phyloP scores from a whole-genome alignment of 2,888 invertebrate species.

The Bellardia pandia region DNA sequence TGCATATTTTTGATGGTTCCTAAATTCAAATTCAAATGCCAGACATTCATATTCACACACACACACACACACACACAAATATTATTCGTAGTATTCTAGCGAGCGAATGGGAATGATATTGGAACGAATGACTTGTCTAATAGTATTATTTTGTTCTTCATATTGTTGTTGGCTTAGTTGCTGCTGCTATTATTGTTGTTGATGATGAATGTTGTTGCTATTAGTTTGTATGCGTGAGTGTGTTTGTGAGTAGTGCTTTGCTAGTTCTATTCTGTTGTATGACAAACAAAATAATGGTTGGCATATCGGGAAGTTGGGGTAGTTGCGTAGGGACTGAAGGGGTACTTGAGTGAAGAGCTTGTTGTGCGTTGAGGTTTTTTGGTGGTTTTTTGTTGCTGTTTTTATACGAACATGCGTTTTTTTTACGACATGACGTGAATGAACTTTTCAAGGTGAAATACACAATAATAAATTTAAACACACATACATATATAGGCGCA shows the following conservation, averaged over 20 bases:
- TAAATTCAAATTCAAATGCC: constrained; percentile 39
- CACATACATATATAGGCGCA: constrained; percentile 1
- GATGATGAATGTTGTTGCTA: constrained; percentile 37
- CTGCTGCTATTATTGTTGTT: constrained; percentile 10
- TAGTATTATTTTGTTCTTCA: not conserved
- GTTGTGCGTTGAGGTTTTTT: constrained; percentile 42
- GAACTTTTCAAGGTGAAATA: constrained; percentile 83
- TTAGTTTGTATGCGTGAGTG: not conserved
- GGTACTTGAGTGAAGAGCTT: constrained; percentile 44
- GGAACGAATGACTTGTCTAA: constrained; percentile 60
- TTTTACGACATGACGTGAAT: constrained; percentile 80
- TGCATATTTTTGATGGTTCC: constrained; percentile 56
- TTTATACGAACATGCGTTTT: constrained; percentile 78
- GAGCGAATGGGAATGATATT: constrained; percentile 33
- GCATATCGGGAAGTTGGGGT: constrained; percentile 36
- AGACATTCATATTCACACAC: not conserved
- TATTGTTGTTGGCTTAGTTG: constrained; percentile 3
- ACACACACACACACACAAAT: not conserved
- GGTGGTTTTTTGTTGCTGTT: constrained; percentile 68
- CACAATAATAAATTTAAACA: constrained; percentile 58
- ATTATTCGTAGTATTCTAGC: not conserved
- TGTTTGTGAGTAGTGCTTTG: constrained; percentile 21
- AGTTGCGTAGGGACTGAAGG: constrained; percentile 34
- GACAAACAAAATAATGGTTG: constrained; percentile 29
- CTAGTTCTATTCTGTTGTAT: constrained; percentile 45